phyloP scores from a whole-genome alignment of 2,113 vertebrate species.

The Noturus placidus region DNA sequence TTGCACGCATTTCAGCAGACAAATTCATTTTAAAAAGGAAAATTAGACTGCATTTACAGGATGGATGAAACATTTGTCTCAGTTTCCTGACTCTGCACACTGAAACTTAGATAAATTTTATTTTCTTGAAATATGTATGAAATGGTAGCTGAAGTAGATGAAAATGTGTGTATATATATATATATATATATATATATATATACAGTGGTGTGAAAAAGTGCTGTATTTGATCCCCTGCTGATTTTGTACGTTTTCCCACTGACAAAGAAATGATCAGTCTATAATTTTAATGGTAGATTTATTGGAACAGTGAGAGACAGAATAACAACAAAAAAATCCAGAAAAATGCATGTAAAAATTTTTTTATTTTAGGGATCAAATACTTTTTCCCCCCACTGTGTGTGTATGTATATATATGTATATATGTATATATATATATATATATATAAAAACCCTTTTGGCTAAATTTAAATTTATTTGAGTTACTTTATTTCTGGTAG shows the following conservation, averaged over 20 bases:
- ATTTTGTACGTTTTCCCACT: too few species aligned
- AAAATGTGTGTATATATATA: background rate
- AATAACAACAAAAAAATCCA: too few species aligned
- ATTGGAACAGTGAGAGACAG: too few species aligned
- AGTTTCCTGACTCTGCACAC: background rate
- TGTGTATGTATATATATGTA: background rate
- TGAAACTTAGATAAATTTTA: background rate
- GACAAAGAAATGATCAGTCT: too few species aligned
- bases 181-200: too few species aligned
- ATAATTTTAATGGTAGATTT: too few species aligned
- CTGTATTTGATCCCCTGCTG: too few species aligned
- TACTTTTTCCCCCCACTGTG: too few species aligned
- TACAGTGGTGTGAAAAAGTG: too few species aligned
- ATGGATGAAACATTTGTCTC: background rate
- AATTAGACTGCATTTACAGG: background rate
- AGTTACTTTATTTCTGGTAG: background rate
- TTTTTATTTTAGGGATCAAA: too few species aligned
- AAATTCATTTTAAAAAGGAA: slow-evolving; percentile 7
- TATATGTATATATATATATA: too few species aligned
- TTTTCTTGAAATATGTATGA: background rate
- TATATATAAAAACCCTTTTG: background rate
- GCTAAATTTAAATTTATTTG: background rate
- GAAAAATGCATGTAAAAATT: too few species aligned
- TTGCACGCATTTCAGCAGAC: background rate
- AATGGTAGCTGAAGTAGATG: background rate